Percentiles rank a stretch among this genome's conserved stretches.
Conservation (phyloP, 2,113 vertebrate genomes). For the Proteles cristata region DNA sequence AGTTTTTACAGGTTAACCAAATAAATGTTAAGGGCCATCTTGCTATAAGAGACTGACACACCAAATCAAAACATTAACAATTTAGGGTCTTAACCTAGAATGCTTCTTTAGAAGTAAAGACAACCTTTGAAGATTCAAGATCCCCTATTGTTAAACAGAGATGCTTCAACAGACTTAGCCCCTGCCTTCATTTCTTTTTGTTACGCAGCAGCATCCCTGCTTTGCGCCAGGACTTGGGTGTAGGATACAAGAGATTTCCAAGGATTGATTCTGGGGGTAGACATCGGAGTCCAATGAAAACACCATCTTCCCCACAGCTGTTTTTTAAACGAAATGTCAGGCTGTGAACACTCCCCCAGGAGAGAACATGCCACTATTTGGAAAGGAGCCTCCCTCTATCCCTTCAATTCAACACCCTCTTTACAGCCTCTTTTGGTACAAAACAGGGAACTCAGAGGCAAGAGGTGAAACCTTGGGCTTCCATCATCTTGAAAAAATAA, state of each 20-base stretch:
- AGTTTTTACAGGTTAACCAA: not conserved
- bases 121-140: not conserved
- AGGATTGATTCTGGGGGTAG: not conserved
- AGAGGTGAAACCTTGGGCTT: not conserved
- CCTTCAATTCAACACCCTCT: not conserved
- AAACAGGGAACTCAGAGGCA: not conserved
- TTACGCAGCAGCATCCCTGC: not conserved
- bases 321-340: not conserved
- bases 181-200: not conserved
- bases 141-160: not conserved
- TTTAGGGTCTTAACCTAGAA: not conserved
- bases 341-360: not conserved
- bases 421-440: not conserved
- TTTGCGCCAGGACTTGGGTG: not conserved
- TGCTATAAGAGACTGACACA: not conserved
- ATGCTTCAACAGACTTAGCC: not conserved
- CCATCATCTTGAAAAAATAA: conserved; percentile 21
- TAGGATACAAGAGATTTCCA: not conserved
- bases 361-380: not conserved
- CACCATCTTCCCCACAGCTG: not conserved
- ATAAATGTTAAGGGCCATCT: not conserved
- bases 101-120: not conserved
- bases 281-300: not conserved
- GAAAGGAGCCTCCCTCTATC: not conserved
- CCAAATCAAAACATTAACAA: not conserved